phyloP scores from a whole-genome alignment of 2,113 vertebrate genomes.

The Pagrus major region DNA sequence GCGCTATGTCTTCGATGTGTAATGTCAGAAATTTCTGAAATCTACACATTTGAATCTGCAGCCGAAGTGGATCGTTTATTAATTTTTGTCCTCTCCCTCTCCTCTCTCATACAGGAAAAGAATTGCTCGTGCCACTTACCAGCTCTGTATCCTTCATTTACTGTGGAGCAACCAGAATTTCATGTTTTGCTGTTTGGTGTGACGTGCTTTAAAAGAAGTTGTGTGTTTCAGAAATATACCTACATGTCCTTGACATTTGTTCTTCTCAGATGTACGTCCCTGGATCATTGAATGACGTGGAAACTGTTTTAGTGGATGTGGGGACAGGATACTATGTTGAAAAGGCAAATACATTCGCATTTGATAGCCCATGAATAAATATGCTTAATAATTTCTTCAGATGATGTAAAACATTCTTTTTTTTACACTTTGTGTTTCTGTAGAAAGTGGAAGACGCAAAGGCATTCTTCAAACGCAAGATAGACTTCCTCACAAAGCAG shows the following conservation, averaged over 20 bases:
- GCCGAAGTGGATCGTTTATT: neutral
- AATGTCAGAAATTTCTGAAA: neutral
- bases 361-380: neutral
- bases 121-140: constrained; percentile 92
- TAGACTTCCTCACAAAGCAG: constrained; percentile 95
- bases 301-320: constrained; percentile 90
- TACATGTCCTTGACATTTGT: constrained; percentile 79
- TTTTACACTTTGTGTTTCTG: neutral
- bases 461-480: constrained; percentile 93
- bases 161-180: neutral
- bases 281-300: constrained; percentile 90
- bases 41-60: neutral
- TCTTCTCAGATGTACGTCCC: constrained; percentile 93
- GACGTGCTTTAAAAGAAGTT: neutral
- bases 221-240: neutral
- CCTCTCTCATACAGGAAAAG: constrained; percentile 86
- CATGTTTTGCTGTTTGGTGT: neutral
- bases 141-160: constrained; percentile 94
- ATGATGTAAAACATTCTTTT: neutral
- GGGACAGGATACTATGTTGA: constrained; percentile 96
- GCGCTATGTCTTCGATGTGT: neutral
- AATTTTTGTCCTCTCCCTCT: neutral
- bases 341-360: constrained; percentile 84
- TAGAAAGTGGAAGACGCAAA: constrained; percentile 90
- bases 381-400: neutral